A percentile compares a stretch with the other conserved stretches of the same genome.
Evolutionary conservation across 1,140 invertebrate genomes (phyloP).

Genomic region (Sitobion miscanthi): DNA sequence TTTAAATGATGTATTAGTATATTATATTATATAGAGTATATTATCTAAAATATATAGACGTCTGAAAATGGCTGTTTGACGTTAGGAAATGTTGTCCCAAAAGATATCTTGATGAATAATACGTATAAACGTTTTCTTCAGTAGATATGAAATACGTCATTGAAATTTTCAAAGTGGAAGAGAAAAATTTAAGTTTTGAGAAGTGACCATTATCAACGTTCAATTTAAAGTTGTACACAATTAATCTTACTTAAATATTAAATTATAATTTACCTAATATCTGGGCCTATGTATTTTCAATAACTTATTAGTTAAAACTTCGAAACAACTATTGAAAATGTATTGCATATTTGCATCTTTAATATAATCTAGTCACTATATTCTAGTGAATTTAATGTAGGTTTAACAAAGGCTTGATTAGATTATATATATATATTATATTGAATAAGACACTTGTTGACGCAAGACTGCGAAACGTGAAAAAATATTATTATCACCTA

Average conservation of each 20-base stretch:
- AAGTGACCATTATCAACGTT: neutral
- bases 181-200: neutral
- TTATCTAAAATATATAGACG: no score
- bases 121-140: neutral
- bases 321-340: neutral
- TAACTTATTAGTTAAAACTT: neutral
- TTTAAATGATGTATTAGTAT: no score
- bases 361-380: no score
- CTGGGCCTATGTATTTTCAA: no score
- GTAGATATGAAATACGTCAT: neutral
- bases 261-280: no score
- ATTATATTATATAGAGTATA: no score
- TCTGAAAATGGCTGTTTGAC: no score
- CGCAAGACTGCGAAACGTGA: neutral
- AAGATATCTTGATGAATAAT: neutral
- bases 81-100: neutral
- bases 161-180: neutral
- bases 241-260: no score
- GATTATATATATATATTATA: neutral
- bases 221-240: neutral
- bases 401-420: neutral
- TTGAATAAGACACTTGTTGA: neutral
- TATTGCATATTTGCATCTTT: neutral
- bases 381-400: neutral
- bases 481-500: neutral